These are phyloP conservation scores for Chrysocyon brachyurus DNA, from an alignment of 2,797 vertebrate genomes.

Conservation along the genomic window DNA sequence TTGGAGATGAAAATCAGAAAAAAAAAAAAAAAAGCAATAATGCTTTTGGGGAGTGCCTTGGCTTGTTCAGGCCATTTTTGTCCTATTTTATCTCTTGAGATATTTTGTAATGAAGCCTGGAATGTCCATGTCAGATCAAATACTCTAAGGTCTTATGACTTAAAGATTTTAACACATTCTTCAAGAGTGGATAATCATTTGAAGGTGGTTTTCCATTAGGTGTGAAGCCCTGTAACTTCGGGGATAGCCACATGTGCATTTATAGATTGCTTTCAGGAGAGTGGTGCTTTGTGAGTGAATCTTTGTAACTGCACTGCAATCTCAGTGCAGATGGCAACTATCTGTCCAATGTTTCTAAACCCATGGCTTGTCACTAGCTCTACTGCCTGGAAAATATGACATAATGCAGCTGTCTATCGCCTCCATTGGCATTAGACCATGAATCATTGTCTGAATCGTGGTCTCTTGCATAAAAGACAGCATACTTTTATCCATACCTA, in stretches of 20 bases:
- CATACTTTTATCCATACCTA: not conserved
- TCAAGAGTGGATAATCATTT: not conserved
- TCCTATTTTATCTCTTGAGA: not conserved
- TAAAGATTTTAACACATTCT: not conserved
- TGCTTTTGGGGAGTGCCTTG: not conserved
- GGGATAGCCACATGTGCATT: not conserved
- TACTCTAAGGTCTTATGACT: not conserved
- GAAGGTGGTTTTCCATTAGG: not conserved
- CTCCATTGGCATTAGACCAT: not conserved
- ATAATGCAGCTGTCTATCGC: not conserved
- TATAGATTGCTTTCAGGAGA: not conserved
- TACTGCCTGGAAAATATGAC: not conserved
- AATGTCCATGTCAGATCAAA: not conserved
- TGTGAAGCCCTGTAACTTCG: not conserved
- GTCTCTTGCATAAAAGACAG: not conserved
- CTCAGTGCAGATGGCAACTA: not conserved
- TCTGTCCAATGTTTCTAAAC: not conserved
- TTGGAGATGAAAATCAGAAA: not conserved
- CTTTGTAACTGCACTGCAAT: not conserved
- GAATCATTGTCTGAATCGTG: not conserved
- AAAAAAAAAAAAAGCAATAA: not conserved
- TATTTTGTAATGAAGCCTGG: conserved; percentile 25
- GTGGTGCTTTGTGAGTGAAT: not conserved
- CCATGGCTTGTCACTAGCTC: not conserved
- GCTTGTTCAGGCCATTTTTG: not conserved